A percentile compares a stretch with the other conserved stretches of the same genome.
Evolutionary conservation across 2,113 vertebrate species (phyloP).

Genomic region (Platysteira castanea): DNA sequence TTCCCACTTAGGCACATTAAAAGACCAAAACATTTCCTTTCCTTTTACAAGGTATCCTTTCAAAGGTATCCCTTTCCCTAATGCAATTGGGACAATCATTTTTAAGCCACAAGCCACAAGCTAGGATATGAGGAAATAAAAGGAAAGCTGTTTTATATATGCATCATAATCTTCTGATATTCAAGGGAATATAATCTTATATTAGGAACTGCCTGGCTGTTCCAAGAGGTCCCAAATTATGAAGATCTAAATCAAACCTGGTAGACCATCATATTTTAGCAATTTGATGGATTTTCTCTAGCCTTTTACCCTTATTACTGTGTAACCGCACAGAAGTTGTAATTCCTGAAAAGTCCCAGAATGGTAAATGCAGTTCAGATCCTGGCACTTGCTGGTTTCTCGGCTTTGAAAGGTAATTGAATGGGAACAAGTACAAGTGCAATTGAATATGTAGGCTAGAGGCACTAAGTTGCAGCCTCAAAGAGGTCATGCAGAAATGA

Average conservation of each 20-base stretch:
- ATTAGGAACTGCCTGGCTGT: slow-evolving; percentile 32
- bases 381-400: slow-evolving; percentile 68
- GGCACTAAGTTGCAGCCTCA: slow-evolving; percentile 79
- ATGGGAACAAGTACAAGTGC: slow-evolving; percentile 82
- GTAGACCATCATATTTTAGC: slow-evolving; percentile 29
- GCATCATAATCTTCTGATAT: slow-evolving; percentile 27
- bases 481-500: slow-evolving; percentile 90
- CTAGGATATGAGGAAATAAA: background rate
- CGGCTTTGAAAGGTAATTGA: slow-evolving; percentile 87
- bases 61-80: background rate
- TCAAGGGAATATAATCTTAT: background rate
- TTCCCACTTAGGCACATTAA: background rate
- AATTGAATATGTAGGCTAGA: slow-evolving; percentile 85
- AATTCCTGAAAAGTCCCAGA: slow-evolving; percentile 69
- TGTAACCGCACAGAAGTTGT: slow-evolving; percentile 50
- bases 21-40: background rate
- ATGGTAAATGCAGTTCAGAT: slow-evolving; percentile 78
- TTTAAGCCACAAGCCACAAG: background rate
- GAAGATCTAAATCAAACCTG: slow-evolving; percentile 48
- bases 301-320: slow-evolving; percentile 56
- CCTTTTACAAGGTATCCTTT: background rate
- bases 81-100: background rate
- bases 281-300: slow-evolving; percentile 56
- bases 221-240: slow-evolving; percentile 42
- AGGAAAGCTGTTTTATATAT: background rate